These are phyloP conservation scores for Napeogenes sylphis DNA, from an alignment of 2,888 invertebrate species.

Conservation along the genomic window DNA sequence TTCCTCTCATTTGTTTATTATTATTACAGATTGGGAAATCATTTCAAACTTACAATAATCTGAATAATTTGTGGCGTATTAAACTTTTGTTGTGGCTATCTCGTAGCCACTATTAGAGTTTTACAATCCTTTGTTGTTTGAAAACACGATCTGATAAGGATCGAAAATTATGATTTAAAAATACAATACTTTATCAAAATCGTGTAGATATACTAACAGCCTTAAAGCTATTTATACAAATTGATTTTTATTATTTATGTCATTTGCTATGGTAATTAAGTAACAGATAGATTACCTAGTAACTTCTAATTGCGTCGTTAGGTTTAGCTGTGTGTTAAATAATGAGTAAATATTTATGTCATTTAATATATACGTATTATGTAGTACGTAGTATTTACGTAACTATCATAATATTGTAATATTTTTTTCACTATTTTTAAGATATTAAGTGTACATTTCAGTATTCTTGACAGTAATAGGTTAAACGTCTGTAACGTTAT, in stretches of 20 bases:
- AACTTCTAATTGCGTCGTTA: conserved; percentile 32
- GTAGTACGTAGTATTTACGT: too few relatives aligned
- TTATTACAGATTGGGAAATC: too few relatives aligned
- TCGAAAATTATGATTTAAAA: conserved; percentile 48
- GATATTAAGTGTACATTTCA: not conserved
- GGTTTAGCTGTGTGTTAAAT: conserved; percentile 14
- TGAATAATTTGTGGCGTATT: too few relatives aligned
- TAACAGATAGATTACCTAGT: conserved; percentile 16
- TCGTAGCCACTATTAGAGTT: too few relatives aligned
- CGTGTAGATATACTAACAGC: too few relatives aligned
- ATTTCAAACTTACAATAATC: too few relatives aligned
- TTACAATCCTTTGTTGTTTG: conserved; percentile 30
- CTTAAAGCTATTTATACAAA: not conserved
- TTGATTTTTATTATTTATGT: conserved; percentile 13
- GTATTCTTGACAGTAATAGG: too few relatives aligned
- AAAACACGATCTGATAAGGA: conserved; percentile 41
- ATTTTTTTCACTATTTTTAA: too few relatives aligned
- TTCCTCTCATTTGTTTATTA: conserved; percentile 1
- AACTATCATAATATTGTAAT: too few relatives aligned
- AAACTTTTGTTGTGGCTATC: too few relatives aligned
- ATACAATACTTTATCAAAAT: conserved; percentile 1
- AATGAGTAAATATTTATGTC: not conserved
- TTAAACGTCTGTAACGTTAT: conserved; percentile 7
- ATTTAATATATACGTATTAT: too few relatives aligned
- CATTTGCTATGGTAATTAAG: conserved; percentile 33